Percentiles rank a stretch among this genome's conserved stretches.
Evolutionary conservation across 2,888 invertebrate species (phyloP).

Genomic region (Sarcophaga caerulescens): DNA sequence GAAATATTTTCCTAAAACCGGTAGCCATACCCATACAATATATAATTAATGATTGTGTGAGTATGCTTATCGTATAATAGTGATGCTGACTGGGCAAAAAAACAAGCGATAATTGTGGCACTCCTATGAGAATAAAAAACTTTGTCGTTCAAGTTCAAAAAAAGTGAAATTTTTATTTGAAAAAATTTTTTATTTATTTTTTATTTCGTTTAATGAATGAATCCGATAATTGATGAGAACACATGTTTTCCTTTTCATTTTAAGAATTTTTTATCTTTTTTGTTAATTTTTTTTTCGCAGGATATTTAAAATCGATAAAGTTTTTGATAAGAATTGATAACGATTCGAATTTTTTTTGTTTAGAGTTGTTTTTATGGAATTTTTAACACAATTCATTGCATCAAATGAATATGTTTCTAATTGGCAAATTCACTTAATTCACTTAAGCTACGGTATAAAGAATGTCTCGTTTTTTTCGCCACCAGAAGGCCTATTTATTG

Average conservation of each 20-base stretch:
- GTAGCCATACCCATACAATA: slow-evolving; percentile 16
- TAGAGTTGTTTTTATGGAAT: too few species aligned
- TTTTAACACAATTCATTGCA: too few species aligned
- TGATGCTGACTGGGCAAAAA: background rate
- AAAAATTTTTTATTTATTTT: too few species aligned
- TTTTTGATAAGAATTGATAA: slow-evolving; percentile 1
- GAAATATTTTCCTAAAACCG: slow-evolving; percentile 42
- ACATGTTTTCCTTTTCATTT: background rate
- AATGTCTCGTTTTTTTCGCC: too few species aligned
- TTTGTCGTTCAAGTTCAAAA: slow-evolving; percentile 39
- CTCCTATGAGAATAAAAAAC: background rate
- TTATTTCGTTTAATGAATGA: slow-evolving; percentile 35
- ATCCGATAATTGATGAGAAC: slow-evolving; percentile 27
- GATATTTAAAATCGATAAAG: background rate
- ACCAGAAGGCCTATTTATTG: too few species aligned
- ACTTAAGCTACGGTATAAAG: too few species aligned
- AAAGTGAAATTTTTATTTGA: slow-evolving; percentile 38
- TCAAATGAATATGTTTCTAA: too few species aligned
- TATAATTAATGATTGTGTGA: background rate
- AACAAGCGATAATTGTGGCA: background rate
- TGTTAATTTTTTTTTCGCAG: background rate
- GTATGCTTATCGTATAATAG: slow-evolving; percentile 1
- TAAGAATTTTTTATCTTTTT: background rate
- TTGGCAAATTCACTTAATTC: too few species aligned
- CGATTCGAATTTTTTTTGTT: background rate